These are phyloP conservation scores for Acestrorhynchus altus DNA, from an alignment of 2,797 vertebrate species.

Conservation along the genomic window DNA sequence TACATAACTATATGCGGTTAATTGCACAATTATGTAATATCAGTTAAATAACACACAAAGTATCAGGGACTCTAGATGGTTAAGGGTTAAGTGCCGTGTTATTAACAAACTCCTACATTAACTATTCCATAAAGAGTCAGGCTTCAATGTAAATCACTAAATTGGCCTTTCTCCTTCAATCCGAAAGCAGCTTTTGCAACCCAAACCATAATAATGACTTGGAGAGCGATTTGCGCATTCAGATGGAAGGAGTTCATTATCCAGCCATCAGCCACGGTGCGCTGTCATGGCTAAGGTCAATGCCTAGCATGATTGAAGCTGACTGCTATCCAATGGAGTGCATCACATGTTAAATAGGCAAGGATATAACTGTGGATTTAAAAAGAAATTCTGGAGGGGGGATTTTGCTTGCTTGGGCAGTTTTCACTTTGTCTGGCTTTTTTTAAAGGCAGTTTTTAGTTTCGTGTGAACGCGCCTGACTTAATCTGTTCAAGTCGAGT, in stretches of 20 bases:
- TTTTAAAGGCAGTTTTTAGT: background rate
- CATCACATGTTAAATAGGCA: slow-evolving; percentile 69
- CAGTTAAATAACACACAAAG: background rate
- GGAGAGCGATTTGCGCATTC: slow-evolving; percentile 70
- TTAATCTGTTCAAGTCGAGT: background rate
- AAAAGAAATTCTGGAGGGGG: slow-evolving; percentile 58
- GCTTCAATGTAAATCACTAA: slow-evolving; percentile 57
- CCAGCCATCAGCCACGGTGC: slow-evolving; percentile 68
- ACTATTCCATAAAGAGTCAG: background rate
- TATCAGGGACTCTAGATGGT: background rate
- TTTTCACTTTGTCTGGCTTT: slow-evolving; percentile 1
- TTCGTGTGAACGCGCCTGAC: background rate
- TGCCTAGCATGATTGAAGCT: slow-evolving; percentile 66
- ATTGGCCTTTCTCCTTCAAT: slow-evolving; percentile 67
- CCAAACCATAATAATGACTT: slow-evolving; percentile 71
- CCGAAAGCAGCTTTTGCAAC: slow-evolving; percentile 68
- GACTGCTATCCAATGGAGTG: slow-evolving; percentile 76
- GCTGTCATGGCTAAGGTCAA: slow-evolving; percentile 70
- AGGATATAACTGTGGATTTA: slow-evolving; percentile 58
- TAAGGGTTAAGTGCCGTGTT: background rate
- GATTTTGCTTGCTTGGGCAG: background rate
- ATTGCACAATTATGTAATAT: background rate
- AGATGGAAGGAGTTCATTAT: slow-evolving; percentile 78
- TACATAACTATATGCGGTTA: no score
- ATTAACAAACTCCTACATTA: background rate